Conservation (phyloP, 2,888 invertebrate genomes). For the Drosophila siamana region DNA sequence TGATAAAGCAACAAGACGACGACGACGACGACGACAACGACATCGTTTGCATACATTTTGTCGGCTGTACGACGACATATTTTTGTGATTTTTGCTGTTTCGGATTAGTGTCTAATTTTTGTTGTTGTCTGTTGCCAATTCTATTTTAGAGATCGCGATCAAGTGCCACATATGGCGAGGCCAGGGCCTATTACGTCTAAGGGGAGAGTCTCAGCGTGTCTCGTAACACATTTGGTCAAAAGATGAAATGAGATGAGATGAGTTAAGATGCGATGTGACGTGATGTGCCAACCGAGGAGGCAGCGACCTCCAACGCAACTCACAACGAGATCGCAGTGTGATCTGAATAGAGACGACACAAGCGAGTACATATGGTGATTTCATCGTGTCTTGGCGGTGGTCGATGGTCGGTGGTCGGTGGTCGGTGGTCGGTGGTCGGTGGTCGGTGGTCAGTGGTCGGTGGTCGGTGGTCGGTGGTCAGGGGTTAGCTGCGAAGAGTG, state of each 20-base stretch:
- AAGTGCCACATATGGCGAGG: slow-evolving; percentile 46
- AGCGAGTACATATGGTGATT: slow-evolving; percentile 37
- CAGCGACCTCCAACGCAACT: slow-evolving; percentile 46
- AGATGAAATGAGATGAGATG: slow-evolving; percentile 30
- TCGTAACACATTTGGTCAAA: slow-evolving; percentile 45
- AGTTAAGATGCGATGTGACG: slow-evolving; percentile 15
- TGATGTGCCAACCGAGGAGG: slow-evolving; percentile 28
- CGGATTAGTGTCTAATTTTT: background rate
- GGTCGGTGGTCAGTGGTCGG: slow-evolving; percentile 18
- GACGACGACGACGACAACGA: background rate
- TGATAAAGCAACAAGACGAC: background rate
- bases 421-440: slow-evolving; percentile 8
- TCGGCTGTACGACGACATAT: slow-evolving; percentile 30
- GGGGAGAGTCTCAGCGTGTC: slow-evolving; percentile 14
- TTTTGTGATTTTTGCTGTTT: background rate
- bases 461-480: slow-evolving; percentile 14
- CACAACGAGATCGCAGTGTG: too few relatives aligned
- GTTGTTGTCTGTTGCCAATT: slow-evolving; percentile 45
- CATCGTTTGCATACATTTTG: slow-evolving; percentile 20
- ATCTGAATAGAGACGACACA: slow-evolving; percentile 27
- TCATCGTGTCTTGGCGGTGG: too few relatives aligned
- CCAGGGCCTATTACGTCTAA: slow-evolving; percentile 49
- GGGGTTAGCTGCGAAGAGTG: slow-evolving; percentile 7
- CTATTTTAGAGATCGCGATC: slow-evolving; percentile 54
- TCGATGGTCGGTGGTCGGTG: slow-evolving; percentile 25